These are phyloP conservation scores for Cataglyphis albicans DNA, from an alignment of 2,888 invertebrate genomes.

Conservation along the genomic window DNA sequence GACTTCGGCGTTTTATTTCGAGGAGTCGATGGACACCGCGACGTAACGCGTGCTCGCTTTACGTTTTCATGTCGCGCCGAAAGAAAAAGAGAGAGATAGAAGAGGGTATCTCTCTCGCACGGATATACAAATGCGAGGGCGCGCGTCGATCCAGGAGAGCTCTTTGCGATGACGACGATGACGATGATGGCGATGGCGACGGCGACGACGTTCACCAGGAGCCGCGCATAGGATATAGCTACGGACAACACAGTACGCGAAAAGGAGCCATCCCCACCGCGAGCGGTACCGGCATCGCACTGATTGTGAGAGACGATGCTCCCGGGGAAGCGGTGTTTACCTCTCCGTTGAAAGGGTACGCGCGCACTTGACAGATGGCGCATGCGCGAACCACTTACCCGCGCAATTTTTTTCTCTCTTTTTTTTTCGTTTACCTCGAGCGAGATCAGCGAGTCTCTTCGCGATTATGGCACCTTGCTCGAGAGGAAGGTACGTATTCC, in stretches of 20 bases:
- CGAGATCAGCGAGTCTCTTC: background rate
- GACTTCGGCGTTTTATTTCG: background rate
- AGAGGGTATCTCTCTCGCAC: background rate
- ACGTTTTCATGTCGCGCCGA: background rate
- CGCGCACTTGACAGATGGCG: background rate
- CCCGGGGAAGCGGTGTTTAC: slow-evolving; percentile 7
- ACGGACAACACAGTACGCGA: slow-evolving; percentile 57
- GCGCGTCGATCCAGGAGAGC: background rate
- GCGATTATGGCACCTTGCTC: background rate
- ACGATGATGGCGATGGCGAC: background rate
- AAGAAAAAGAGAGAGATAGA: background rate
- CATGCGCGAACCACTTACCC: background rate
- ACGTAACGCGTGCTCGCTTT: slow-evolving; percentile 20
- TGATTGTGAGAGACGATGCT: slow-evolving; percentile 68
- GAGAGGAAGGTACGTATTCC: too few relatives aligned
- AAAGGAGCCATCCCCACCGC: slow-evolving; percentile 74
- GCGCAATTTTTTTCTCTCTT: background rate
- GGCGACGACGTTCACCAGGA: slow-evolving; percentile 42
- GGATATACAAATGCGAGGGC: background rate
- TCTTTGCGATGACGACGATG: background rate
- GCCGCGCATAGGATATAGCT: slow-evolving; percentile 56
- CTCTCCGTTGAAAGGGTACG: background rate
- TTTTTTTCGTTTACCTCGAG: background rate
- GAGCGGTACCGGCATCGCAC: slow-evolving; percentile 78
- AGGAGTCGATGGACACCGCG: slow-evolving; percentile 32